Base-by-base conservation (phyloP, 2,888 invertebrate species). In the Scaptomyza caliginosa region DNA sequence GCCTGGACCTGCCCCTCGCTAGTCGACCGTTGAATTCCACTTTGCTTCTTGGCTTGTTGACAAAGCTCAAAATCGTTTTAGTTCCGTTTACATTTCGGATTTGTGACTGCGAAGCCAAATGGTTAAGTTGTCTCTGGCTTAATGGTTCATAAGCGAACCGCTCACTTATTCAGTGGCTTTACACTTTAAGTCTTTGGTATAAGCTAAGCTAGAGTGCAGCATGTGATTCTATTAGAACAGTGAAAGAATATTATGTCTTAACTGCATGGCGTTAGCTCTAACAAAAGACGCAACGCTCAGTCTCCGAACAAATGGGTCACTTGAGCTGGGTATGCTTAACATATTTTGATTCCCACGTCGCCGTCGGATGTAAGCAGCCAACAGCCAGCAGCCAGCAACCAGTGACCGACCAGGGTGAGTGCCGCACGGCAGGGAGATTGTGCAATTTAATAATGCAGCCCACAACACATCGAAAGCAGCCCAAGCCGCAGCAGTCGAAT, bases 21-120 rank as follows among this genome's bases (percentile, higher is more conserved):
- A 10, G 23, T 40, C 16, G 11, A 17, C 7, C 26, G 2, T 16
- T 17, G 43, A n/a, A 17, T 43, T 17, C 36, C 48, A 43, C 39
- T 50, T 43, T 39, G 39, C 36, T 30, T 23, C 26, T 36, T 30
- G 32, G 52, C 58, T 62, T 74, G 74, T 71, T 70, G 70, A 70
- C 71, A 59, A 46, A 69, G 65, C 71, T 52, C 45, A 42, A 60
- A 75, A 72, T 72, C 68, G 65, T 57, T 65, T 65, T 65, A 75
- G 72, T 72, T 72, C 50, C 72, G 75, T 75, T 75, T 75, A 57
- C 72, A 63, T 72, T 75, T 68, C 58, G 23, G 75, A 69, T 73
- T 65, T 67, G 49, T 40, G 8, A 38, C 50, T 40, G 30, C 30
- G 45, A 36, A 21, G 21, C 17, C 24, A 21, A 34, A 1, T 19